These are phyloP conservation scores for Corythucha ciliata DNA, from an alignment of 2,888 invertebrate species.

Conservation along the genomic window DNA sequence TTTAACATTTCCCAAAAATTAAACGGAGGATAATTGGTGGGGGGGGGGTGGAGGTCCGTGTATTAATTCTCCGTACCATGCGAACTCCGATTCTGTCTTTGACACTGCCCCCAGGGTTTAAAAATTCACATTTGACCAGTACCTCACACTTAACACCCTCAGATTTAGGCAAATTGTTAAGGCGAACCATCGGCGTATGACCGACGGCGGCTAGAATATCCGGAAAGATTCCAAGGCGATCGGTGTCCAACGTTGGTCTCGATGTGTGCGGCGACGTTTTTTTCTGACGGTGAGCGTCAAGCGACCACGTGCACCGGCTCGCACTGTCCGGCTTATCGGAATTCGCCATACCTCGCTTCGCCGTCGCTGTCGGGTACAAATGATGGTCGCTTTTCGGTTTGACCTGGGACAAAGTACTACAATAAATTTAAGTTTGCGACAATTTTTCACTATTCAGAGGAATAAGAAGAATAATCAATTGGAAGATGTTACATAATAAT, in stretches of 20 bases:
- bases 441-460: too few relatives aligned
- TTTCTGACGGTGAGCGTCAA: neutral
- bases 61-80: too few relatives aligned
- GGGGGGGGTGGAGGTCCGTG: too few relatives aligned
- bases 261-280: constrained; percentile 8
- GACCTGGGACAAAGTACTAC: too few relatives aligned
- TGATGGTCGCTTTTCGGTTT: too few relatives aligned
- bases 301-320: constrained; percentile 12
- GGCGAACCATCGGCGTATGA: constrained; percentile 70
- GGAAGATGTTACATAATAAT: too few relatives aligned
- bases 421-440: too few relatives aligned
- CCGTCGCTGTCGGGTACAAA: too few relatives aligned
- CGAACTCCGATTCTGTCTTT: constrained; percentile 90
- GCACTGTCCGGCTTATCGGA: constrained; percentile 17
- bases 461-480: too few relatives aligned
- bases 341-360: too few relatives aligned
- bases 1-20: too few relatives aligned
- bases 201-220: constrained; percentile 70
- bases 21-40: too few relatives aligned
- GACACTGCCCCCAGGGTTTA: constrained; percentile 95
- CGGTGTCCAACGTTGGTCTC: constrained; percentile 11
- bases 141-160: constrained; percentile 69
- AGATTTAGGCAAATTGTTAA: constrained; percentile 67
- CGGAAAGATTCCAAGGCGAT: constrained; percentile 44
- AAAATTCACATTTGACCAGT: constrained; percentile 93